phyloP scores from a whole-genome alignment of 37 sponge, comb jelly and placozoan genomes.

The Eunapius fragilis region DNA sequence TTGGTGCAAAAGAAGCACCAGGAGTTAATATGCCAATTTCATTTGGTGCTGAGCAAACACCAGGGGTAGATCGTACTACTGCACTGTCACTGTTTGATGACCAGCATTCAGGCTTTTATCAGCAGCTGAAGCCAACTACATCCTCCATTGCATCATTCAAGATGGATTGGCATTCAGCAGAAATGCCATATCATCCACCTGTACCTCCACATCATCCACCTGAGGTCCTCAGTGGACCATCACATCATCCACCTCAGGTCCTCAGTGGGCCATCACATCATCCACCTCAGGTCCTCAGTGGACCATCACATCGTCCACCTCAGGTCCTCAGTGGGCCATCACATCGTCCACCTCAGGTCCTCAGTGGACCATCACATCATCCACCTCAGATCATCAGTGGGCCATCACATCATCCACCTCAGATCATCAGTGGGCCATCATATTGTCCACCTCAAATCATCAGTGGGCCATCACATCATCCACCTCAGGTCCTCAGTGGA shows the following conservation, averaged over 20 bases:
- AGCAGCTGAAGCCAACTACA: not conserved
- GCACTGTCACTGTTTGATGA: not conserved
- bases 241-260: not conserved
- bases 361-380: not conserved
- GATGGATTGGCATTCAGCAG: not conserved
- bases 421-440: not conserved
- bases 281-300: not conserved
- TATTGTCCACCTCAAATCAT: not conserved
- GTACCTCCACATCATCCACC: not conserved
- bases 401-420: too few species aligned
- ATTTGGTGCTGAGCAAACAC: too few species aligned
- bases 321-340: not conserved
- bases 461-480: not conserved
- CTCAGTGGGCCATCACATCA: not conserved
- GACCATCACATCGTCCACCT: not conserved
- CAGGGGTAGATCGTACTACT: too few species aligned
- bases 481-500: not conserved
- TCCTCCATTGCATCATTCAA: not conserved
- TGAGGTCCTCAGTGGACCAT: not conserved
- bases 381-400: not conserved
- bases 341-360: not conserved
- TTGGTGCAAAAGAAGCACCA: not conserved
- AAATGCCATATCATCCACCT: too few species aligned
- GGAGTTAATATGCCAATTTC: not conserved
- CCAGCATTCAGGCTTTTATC: not conserved